Percentiles rank a stretch among this genome's conserved stretches.
Evolutionary conservation across 2,113 vertebrate genomes (phyloP).

Genomic region (Orcinus orca): DNA sequence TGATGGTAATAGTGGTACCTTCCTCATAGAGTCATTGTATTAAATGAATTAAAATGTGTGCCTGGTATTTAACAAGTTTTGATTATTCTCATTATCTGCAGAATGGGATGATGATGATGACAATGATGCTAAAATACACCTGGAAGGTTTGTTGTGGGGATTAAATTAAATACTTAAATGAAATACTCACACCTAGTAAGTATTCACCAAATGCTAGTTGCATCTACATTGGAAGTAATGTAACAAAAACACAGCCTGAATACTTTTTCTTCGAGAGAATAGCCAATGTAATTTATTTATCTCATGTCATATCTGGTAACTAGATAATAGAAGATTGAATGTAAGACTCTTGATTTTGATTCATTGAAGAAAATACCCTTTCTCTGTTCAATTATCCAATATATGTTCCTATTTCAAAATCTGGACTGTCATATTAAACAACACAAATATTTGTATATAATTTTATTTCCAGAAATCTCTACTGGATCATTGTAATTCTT

Average conservation of each 20-base stretch:
- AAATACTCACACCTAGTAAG: background rate
- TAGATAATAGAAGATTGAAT: background rate
- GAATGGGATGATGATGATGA: background rate
- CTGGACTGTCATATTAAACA: conserved; percentile 32
- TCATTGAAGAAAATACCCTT: background rate
- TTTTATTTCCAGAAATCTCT: conserved; percentile 56
- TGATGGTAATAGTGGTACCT: background rate
- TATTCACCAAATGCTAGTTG: background rate
- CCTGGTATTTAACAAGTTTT: background rate
- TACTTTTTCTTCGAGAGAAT: background rate
- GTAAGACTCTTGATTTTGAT: conserved; percentile 27
- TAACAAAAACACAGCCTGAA: background rate
- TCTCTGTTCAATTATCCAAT: conserved; percentile 22
- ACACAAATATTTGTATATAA: conserved; percentile 50
- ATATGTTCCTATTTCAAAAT: conserved; percentile 53
- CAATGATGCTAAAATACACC: background rate
- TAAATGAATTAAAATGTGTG: background rate
- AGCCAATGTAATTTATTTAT: background rate
- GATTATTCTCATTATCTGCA: background rate
- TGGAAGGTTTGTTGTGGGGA: background rate
- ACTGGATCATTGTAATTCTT: conserved; percentile 55
- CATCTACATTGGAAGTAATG: background rate
- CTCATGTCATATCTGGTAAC: background rate
- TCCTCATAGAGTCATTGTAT: background rate
- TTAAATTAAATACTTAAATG: background rate